phyloP scores from a whole-genome alignment of 1,140 invertebrate genomes.

The Drosophila parabipectinata region DNA sequence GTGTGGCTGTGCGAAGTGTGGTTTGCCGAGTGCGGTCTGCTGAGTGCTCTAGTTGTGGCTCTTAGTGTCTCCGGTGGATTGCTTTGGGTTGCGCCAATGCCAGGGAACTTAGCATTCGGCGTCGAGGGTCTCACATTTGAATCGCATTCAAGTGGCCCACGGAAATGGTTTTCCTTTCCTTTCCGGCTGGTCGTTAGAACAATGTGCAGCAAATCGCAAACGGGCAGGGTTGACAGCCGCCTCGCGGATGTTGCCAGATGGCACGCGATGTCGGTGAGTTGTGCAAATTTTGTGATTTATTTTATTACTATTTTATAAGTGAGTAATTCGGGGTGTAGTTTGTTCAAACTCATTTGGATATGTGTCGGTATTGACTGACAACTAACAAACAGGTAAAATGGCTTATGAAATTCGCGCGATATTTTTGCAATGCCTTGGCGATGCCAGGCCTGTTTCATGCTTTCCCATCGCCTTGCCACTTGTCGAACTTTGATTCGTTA shows the following conservation, averaged over 20 bases:
- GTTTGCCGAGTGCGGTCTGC: conserved; percentile 22
- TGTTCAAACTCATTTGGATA: background rate
- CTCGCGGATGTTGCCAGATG: conserved; percentile 35
- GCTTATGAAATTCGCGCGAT: conserved; percentile 41
- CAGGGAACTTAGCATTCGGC: conserved; percentile 58
- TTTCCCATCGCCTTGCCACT: background rate
- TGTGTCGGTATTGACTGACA: background rate
- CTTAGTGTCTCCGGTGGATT: conserved; percentile 19
- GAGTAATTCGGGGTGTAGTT: no score
- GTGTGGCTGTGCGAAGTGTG: conserved; percentile 15
- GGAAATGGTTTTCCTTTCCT: conserved; percentile 30
- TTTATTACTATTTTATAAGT: no score
- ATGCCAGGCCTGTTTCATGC: conserved; percentile 4
- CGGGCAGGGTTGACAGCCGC: conserved; percentile 43
- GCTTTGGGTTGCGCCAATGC: conserved; percentile 22
- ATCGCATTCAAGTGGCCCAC: conserved; percentile 25
- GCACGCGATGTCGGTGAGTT: background rate
- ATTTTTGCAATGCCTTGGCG: conserved; percentile 21
- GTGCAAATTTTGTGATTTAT: background rate
- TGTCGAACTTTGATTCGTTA: background rate
- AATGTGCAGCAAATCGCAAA: conserved; percentile 46
- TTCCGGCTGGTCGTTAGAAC: conserved; percentile 41
- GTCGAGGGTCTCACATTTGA: conserved; percentile 34
- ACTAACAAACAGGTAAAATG: background rate
- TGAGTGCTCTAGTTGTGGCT: conserved; percentile 7